Percentiles rank a stretch among this genome's conserved stretches.
Conservation (phyloP, 2,797 vertebrate species). For the Hybognathus amarus region DNA sequence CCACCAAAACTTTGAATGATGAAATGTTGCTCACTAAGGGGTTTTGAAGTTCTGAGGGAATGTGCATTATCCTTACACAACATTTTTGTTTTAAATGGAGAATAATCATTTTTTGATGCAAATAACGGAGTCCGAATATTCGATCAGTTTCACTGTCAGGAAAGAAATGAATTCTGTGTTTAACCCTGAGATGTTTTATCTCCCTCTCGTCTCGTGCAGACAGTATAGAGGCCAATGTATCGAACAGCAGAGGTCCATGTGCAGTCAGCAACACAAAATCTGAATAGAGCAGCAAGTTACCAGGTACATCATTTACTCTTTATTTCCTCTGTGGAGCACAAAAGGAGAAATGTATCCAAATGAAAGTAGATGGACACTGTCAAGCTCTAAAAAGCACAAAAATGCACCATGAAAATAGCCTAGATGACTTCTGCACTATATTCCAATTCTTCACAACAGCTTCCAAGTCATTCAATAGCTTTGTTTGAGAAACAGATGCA, state of each 20-base stretch:
- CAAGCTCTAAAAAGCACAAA: not conserved
- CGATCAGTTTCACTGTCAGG: not conserved
- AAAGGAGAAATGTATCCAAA: not conserved
- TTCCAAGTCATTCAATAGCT: not conserved
- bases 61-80: conserved; percentile 1
- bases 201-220: conserved; percentile 55
- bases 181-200: not conserved
- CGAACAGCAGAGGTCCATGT: conserved; percentile 68
- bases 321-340: not conserved
- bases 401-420: not conserved
- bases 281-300: conserved; percentile 85
- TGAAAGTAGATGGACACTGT: not conserved
- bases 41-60: not conserved
- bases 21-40: not conserved
- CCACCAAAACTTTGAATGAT: not conserved
- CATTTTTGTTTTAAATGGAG: not conserved
- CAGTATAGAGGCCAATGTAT: conserved; percentile 65
- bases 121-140: not conserved
- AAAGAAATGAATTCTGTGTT: not conserved
- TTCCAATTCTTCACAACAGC: not conserved
- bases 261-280: conserved; percentile 89
- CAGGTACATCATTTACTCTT: conserved; percentile 80
- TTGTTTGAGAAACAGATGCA: not conserved
- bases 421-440: not conserved
- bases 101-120: not conserved